Percentiles rank a stretch among this genome's conserved stretches.
phyloP scores from a whole-genome alignment of 2,797 vertebrate genomes.

The Artibeus jamaicensis region DNA sequence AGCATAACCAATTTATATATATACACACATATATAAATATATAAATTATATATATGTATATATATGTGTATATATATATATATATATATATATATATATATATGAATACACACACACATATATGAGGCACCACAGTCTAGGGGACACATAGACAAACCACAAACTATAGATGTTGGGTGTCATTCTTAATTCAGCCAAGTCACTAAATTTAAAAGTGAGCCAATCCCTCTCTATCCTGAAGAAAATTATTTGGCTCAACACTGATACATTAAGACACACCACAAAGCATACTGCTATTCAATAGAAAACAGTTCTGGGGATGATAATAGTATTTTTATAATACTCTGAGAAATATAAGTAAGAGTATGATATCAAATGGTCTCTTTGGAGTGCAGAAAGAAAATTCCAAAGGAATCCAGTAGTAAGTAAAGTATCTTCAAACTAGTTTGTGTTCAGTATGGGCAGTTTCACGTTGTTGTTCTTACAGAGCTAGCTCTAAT shows the following conservation, averaged over 20 bases:
- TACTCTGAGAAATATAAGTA: constrained; percentile 3
- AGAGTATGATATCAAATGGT: background rate
- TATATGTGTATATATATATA: too few relatives aligned
- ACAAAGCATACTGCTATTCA: background rate
- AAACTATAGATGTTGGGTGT: background rate
- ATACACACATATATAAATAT: background rate
- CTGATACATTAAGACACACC: background rate
- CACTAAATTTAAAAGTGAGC: background rate
- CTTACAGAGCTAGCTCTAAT: background rate
- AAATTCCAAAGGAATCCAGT: constrained; percentile 6
- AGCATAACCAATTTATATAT: background rate
- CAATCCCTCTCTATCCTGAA: background rate
- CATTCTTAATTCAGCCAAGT: background rate
- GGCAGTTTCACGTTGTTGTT: background rate
- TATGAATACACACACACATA: background rate
- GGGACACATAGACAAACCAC: background rate
- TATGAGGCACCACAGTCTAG: background rate
- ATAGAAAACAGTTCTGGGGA: background rate
- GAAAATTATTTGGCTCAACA: background rate
- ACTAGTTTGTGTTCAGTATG: background rate
- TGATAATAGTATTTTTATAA: background rate
- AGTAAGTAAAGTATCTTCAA: constrained; percentile 33
- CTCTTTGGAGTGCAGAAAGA: background rate
- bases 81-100: too few relatives aligned
- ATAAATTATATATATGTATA: too few relatives aligned